Base-by-base conservation (phyloP, 2,113 vertebrate species). In the Anas platyrhynchos region DNA sequence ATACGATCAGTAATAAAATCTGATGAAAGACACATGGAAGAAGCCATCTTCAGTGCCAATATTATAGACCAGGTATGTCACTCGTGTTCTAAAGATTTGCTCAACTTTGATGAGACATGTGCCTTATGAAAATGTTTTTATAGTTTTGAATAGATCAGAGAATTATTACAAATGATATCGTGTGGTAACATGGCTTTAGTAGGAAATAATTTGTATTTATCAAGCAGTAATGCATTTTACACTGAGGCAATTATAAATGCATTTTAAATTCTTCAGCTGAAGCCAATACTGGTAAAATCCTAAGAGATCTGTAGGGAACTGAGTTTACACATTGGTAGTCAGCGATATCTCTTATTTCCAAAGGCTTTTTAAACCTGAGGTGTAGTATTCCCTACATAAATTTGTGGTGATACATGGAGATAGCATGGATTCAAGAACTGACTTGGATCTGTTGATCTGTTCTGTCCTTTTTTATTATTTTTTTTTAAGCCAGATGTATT, bases 1-100 rank as follows among this genome's bases (percentile, higher is more conserved):
- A 98, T 99, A 95, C 98, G 97, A 83, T 98, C 98, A 7, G 98
- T 98, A 29, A 99, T 99, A 96, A 98, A 99, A 83, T 98, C 98
- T 1, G 99, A 99, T 77, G 99, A 99, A 97, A 98, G 97, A 95
- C 98, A 98, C 94, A 98, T 98, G 98, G 99, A 99, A 90, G 99
- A 99, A 98, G 98, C 99, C 95, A 98, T 99, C 97, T 98, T 99
- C 76, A 98, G 98, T 92, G 98, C 99, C 91, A 98, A 97, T 16
- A 95, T 99, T 86, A 98, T 99, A 65, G 99, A 99, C 95, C 99
- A 99, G 98, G 98, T 99, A 95, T 91, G 97, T 38, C 31, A 23
- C 9, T 14, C 48, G 5, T 18, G 23, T 73, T 54, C 56, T 43
- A 36, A 38, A 72, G 26, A 6, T 61, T 11, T 38, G 14, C 74